Evolutionary conservation across 1,140 invertebrate species (phyloP).

Genomic region (Zaprionus nigranus): DNA sequence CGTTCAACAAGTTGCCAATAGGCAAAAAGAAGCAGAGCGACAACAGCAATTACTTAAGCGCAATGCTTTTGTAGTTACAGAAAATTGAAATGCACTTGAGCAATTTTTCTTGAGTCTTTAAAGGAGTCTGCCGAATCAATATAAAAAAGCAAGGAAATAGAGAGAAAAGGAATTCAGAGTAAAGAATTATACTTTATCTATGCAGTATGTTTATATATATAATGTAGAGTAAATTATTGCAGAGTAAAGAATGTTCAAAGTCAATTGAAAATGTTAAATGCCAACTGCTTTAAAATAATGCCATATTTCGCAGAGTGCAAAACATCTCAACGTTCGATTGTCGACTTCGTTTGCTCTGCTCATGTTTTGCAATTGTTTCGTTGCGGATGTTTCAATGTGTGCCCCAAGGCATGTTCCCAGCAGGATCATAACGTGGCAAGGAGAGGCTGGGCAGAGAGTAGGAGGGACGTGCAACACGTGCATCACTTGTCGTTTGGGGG

Average conservation of each 20-base stretch:
- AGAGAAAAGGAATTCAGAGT: not conserved
- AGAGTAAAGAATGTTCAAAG: not conserved
- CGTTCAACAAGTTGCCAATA: slow-evolving; percentile 29
- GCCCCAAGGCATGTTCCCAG: not conserved
- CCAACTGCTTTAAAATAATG: not conserved
- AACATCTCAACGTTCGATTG: not conserved
- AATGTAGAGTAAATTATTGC: not conserved
- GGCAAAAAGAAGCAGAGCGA: not conserved
- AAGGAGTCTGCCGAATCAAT: not conserved
- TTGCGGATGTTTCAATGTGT: slow-evolving; percentile 26
- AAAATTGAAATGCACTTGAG: slow-evolving; percentile 25
- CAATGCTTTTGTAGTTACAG: slow-evolving; percentile 26
- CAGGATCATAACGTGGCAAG: too few relatives aligned
- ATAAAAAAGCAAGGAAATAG: not conserved
- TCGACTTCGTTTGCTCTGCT: not conserved
- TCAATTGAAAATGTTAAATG: not conserved
- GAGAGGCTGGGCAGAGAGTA: too few relatives aligned
- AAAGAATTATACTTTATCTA: not conserved
- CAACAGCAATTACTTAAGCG: slow-evolving; percentile 22
- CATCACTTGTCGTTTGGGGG: slow-evolving; percentile 6
- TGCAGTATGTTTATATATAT: too few relatives aligned
- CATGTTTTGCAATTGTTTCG: slow-evolving; percentile 26
- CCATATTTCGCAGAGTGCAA: not conserved
- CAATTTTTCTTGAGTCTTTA: not conserved
- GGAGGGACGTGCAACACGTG: not conserved